Evolutionary conservation across 2,888 invertebrate genomes (phyloP).

Genomic region (Rhyacophila evoluta): DNA sequence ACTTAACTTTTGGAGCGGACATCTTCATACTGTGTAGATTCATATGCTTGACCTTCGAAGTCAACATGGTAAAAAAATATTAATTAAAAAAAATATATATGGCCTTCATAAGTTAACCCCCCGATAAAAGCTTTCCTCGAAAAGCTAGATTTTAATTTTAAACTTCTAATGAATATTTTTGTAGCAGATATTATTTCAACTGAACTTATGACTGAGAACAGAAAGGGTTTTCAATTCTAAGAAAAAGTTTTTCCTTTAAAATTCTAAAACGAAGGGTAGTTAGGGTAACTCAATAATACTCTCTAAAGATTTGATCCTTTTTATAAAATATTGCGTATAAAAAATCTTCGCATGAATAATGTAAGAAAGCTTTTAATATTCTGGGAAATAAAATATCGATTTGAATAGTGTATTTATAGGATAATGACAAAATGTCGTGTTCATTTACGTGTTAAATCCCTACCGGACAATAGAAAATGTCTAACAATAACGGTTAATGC

Average conservation of each 20-base stretch:
- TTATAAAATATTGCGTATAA: too few relatives aligned
- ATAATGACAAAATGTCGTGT: background rate
- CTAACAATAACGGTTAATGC: slow-evolving; percentile 22
- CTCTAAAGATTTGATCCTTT: background rate
- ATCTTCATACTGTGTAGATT: too few relatives aligned
- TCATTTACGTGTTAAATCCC: slow-evolving; percentile 22
- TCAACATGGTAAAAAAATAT: too few relatives aligned
- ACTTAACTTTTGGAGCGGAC: too few relatives aligned
- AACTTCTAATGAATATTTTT: background rate
- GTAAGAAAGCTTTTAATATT: background rate
- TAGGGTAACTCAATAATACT: background rate
- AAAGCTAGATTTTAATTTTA: too few relatives aligned
- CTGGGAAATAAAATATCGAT: background rate
- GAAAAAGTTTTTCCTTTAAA: background rate
- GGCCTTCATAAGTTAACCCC: too few relatives aligned
- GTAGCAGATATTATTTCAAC: background rate
- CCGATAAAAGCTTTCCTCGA: too few relatives aligned
- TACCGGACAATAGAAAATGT: background rate
- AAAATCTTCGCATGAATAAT: too few relatives aligned
- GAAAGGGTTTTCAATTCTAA: background rate
- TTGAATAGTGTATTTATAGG: background rate
- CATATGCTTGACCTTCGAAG: too few relatives aligned
- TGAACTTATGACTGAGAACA: background rate
- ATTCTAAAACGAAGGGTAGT: too few relatives aligned
- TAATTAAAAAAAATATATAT: too few relatives aligned